Evolutionary conservation across 2,113 vertebrate species (phyloP).

Genomic region (Ictalurus punctatus): DNA sequence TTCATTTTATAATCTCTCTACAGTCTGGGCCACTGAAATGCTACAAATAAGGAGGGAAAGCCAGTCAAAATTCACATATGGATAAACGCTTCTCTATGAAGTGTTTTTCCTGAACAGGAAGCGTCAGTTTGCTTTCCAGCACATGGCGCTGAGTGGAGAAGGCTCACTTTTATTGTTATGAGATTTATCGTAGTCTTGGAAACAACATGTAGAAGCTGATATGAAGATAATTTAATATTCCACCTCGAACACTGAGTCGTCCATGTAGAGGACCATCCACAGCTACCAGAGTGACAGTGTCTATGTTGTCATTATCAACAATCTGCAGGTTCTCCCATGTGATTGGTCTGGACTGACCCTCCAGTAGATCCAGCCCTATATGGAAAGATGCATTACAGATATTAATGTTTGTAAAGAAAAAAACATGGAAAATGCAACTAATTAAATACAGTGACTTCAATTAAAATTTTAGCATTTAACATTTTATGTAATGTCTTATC

Average conservation of each 20-base stretch:
- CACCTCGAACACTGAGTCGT: slow-evolving; percentile 64
- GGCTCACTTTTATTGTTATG: neutral
- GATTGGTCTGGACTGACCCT: slow-evolving; percentile 69
- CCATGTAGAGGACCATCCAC: slow-evolving; percentile 68
- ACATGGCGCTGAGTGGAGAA: neutral
- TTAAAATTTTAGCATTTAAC: neutral
- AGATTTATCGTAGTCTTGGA: neutral
- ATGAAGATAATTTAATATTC: neutral
- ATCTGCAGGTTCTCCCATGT: slow-evolving; percentile 71
- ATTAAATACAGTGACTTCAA: neutral
- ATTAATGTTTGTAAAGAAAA: neutral
- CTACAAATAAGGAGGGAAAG: neutral
- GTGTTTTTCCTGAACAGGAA: neutral
- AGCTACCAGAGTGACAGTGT: slow-evolving; percentile 65
- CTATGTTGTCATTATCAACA: slow-evolving; percentile 70
- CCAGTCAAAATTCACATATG: neutral
- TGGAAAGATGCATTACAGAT: slow-evolving; percentile 1
- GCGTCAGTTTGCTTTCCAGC: neutral
- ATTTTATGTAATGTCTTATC: neutral
- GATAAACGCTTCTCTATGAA: neutral
- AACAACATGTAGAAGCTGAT: neutral
- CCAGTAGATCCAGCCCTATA: slow-evolving; percentile 70
- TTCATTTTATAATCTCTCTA: neutral
- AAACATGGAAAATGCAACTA: neutral
- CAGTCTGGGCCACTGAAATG: neutral